Conservation (phyloP, 64 coral and sea anemone species). For the Actinia tenebrosa region DNA sequence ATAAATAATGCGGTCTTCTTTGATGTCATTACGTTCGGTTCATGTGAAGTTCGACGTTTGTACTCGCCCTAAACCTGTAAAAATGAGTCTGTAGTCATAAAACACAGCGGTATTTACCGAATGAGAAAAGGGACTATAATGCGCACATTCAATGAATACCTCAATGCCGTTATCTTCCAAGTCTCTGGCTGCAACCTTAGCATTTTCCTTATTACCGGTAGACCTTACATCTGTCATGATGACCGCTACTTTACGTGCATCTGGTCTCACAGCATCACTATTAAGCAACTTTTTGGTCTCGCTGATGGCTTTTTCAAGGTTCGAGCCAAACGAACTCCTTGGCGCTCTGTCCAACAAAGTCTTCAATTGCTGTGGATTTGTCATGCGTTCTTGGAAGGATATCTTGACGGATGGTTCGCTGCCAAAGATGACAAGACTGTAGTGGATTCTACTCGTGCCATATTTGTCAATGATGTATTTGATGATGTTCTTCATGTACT, state of each 20-base stretch:
- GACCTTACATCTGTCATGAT: conserved; percentile 42
- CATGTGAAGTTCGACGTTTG: too few species aligned
- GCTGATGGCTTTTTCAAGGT: conserved; percentile 51
- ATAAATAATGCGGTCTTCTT: too few species aligned
- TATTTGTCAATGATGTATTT: conserved; percentile 61
- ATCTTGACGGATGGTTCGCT: conserved; percentile 46
- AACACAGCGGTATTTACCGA: too few species aligned
- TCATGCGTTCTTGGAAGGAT: conserved; percentile 45
- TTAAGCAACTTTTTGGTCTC: conserved; percentile 44
- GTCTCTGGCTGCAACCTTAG: conserved; percentile 31
- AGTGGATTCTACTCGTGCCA: conserved; percentile 59
- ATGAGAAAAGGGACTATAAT: too few species aligned
- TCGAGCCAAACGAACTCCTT: conserved; percentile 27
- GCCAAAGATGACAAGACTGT: conserved; percentile 65
- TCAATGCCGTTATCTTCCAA: conserved; percentile 32
- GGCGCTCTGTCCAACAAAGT: conserved; percentile 16
- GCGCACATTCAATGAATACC: background rate
- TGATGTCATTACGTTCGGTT: too few species aligned
- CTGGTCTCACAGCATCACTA: conserved; percentile 49
- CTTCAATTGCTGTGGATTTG: conserved; percentile 37
- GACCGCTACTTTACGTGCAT: conserved; percentile 55
- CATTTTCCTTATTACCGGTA: conserved; percentile 39
- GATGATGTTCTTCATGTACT: conserved; percentile 73
- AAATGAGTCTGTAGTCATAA: too few species aligned
- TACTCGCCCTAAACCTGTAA: too few species aligned